Evolutionary conservation across 2,888 invertebrate species (phyloP).

Genomic region (Cyaniris semiargus): DNA sequence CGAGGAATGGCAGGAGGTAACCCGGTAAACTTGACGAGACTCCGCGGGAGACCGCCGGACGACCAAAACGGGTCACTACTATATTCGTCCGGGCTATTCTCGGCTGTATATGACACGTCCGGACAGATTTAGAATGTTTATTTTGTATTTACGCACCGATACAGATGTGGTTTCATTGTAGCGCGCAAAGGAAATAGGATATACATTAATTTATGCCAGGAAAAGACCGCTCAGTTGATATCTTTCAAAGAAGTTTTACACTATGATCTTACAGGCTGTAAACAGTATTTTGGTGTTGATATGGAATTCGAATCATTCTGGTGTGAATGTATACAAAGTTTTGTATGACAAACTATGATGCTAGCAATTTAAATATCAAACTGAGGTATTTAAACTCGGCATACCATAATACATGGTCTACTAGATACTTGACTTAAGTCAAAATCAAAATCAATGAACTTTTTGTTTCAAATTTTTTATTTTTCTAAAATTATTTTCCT

Average conservation of each 20-base stretch:
- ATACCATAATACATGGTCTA: too few species aligned
- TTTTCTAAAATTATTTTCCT: background rate
- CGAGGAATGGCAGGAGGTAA: background rate
- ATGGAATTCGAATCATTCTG: too few species aligned
- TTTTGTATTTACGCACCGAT: background rate
- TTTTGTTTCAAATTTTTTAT: too few species aligned
- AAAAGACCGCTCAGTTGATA: background rate
- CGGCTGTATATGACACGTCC: constrained; percentile 6
- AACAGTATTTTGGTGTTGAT: too few species aligned
- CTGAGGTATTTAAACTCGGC: too few species aligned
- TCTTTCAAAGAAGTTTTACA: too few species aligned
- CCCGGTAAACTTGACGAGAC: constrained; percentile 16
- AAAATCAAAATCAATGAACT: too few species aligned
- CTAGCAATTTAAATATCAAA: too few species aligned
- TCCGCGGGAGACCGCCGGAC: constrained; percentile 1
- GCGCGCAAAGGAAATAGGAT: background rate
- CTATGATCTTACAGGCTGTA: too few species aligned
- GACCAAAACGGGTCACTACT: constrained; percentile 12
- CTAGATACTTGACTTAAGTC: too few species aligned
- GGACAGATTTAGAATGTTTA: constrained; percentile 7
- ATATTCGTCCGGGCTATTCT: background rate
- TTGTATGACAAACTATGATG: too few species aligned
- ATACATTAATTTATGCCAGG: background rate
- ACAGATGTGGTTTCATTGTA: background rate
- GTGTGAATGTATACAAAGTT: too few species aligned